These are phyloP conservation scores for Botrylloides violaceus DNA, from an alignment of 23 tunicate species.

Conservation along the genomic window DNA sequence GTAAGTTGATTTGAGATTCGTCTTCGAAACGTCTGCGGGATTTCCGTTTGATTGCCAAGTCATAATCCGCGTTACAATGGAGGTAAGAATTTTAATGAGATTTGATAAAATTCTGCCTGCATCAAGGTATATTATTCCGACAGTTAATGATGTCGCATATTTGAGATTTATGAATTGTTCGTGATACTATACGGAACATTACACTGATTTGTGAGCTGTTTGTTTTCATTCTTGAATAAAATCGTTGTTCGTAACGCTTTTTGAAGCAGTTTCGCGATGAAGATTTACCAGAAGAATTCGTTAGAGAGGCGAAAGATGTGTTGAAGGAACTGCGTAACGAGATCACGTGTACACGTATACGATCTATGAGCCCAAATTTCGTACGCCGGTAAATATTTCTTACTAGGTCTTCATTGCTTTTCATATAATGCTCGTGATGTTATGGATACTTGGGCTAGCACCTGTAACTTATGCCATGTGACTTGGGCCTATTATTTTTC, in stretches of 20 bases:
- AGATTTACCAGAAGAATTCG: slow-evolving; percentile 1
- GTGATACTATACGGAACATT: no score
- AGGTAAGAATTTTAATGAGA: neutral
- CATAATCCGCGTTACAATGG: neutral
- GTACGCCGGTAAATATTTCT: slow-evolving; percentile 2
- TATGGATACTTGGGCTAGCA: no score
- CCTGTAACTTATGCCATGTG: no score
- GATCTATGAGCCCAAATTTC: slow-evolving; percentile 18
- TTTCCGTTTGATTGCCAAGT: neutral
- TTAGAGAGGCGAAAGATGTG: slow-evolving; percentile 2
- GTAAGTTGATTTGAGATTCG: neutral
- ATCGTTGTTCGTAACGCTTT: neutral
- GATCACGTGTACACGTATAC: neutral
- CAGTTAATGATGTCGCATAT: no score
- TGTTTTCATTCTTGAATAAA: neutral
- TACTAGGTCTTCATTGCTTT: no score
- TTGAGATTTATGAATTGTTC: neutral
- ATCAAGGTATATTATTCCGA: no score
- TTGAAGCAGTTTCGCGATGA: neutral
- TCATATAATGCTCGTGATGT: no score
- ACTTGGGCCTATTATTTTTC: no score
- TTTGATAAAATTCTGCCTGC: no score
- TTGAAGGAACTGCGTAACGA: neutral
- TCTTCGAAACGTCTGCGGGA: no score
- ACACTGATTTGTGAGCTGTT: no score